phyloP scores from a whole-genome alignment of 2,888 invertebrate genomes.

The Aphrophora alni region DNA sequence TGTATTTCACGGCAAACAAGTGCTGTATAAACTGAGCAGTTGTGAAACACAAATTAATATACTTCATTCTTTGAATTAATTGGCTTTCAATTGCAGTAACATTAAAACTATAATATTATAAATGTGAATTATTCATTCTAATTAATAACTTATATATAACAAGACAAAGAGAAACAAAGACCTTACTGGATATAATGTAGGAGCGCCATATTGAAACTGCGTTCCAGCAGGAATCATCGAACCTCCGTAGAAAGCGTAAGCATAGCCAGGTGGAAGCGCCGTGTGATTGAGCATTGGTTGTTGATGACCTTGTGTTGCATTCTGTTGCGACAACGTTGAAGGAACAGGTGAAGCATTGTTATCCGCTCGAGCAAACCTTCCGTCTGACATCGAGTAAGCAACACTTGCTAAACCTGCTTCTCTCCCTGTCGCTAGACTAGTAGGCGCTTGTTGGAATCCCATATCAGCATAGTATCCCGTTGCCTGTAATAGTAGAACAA shows the following conservation, averaged over 20 bases:
- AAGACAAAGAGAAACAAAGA: conserved; percentile 6
- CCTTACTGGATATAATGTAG: conserved; percentile 72
- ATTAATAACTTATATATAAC: too few relatives aligned
- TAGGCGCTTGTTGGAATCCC: conserved; percentile 76
- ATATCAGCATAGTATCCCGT: conserved; percentile 72
- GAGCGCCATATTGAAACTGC: conserved; percentile 73
- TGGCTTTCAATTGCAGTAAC: too few relatives aligned
- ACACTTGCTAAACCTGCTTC: conserved; percentile 68
- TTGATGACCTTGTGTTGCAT: conserved; percentile 64
- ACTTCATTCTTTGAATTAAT: too few relatives aligned
- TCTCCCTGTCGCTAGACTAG: conserved; percentile 71
- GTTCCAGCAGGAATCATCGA: conserved; percentile 66
- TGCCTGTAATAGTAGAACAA: conserved; percentile 52
- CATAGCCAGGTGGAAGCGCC: conserved; percentile 71
- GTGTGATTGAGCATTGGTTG: conserved; percentile 69
- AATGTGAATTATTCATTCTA: too few relatives aligned
- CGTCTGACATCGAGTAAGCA: conserved; percentile 74
- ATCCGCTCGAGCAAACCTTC: conserved; percentile 73
- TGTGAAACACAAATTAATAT: too few relatives aligned
- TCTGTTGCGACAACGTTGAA: conserved; percentile 71
- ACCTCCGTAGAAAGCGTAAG: conserved; percentile 73
- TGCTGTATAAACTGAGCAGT: too few relatives aligned
- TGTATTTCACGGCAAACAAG: too few relatives aligned
- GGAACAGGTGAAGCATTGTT: conserved; percentile 79
- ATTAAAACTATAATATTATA: too few relatives aligned